Conservation (phyloP, 2,113 vertebrate species). For the Hyaena hyaena region DNA sequence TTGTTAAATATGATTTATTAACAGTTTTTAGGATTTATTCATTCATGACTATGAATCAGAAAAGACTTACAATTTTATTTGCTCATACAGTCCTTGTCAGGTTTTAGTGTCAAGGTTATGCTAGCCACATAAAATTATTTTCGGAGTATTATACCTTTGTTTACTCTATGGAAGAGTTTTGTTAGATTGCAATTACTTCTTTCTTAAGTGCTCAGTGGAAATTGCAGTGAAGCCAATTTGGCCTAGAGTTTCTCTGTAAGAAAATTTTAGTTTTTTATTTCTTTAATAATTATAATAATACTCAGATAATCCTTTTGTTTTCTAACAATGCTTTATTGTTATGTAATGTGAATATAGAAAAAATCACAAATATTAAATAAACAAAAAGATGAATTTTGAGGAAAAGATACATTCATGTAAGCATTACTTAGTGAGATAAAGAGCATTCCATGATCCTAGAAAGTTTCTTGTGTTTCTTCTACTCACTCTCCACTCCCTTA, state of each 20-base stretch:
- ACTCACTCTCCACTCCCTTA: neutral
- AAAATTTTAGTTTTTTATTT: constrained; percentile 15
- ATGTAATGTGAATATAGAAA: neutral
- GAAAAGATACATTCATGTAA: neutral
- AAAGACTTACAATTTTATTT: constrained; percentile 20
- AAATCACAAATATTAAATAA: neutral
- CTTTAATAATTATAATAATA: constrained; percentile 3
- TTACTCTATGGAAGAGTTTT: neutral
- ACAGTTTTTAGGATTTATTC: constrained; percentile 1
- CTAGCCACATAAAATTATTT: constrained; percentile 35
- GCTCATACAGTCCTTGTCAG: neutral
- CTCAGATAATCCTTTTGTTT: neutral
- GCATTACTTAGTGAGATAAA: neutral
- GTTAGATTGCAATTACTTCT: constrained; percentile 18
- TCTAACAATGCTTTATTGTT: neutral
- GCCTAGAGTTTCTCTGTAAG: neutral
- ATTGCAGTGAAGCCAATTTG: constrained; percentile 27
- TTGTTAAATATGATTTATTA: constrained; percentile 36
- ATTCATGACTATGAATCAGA: constrained; percentile 38
- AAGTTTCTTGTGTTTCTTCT: neutral
- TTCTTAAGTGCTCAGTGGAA: constrained; percentile 37
- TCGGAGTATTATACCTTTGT: neutral
- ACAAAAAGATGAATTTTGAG: constrained; percentile 1
- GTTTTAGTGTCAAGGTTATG: constrained; percentile 33
- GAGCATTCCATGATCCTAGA: neutral